A percentile compares a stretch with the other conserved stretches of the same genome.
phyloP scores from a whole-genome alignment of 2,888 invertebrate species.

The Carpatolechia fugitivella region DNA sequence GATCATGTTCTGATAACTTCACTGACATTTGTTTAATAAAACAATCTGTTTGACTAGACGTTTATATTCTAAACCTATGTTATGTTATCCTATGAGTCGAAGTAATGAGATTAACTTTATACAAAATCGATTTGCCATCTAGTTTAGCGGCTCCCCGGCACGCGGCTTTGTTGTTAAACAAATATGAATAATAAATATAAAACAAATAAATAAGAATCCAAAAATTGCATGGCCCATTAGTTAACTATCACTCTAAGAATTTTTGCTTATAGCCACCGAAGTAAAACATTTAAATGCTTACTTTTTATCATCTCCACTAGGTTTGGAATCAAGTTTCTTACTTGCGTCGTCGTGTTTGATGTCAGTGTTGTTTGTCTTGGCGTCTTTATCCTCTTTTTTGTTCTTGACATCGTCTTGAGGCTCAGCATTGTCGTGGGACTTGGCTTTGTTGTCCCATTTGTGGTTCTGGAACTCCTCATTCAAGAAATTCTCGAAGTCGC shows the following conservation, averaged over 20 bases:
- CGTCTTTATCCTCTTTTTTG: slow-evolving; percentile 49
- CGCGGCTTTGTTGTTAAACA: slow-evolving; percentile 32
- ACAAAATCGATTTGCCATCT: slow-evolving; percentile 14
- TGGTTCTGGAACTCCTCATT: slow-evolving; percentile 60
- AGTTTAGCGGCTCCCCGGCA: slow-evolving; percentile 5
- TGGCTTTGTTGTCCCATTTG: slow-evolving; percentile 55
- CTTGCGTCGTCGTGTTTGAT: slow-evolving; percentile 43
- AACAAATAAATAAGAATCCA: slow-evolving; percentile 48
- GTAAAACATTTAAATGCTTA: slow-evolving; percentile 26
- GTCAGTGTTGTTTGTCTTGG: slow-evolving; percentile 37
- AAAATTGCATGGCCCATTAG: slow-evolving; percentile 24
- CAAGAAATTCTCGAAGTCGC: slow-evolving; percentile 67
- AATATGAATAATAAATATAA: slow-evolving; percentile 43
- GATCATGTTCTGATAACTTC: slow-evolving; percentile 72
- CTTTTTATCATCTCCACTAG: slow-evolving; percentile 46
- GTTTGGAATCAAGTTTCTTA: slow-evolving; percentile 46
- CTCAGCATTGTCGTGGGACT: slow-evolving; percentile 44
- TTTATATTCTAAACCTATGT: slow-evolving; percentile 34
- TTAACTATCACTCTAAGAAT: slow-evolving; percentile 8
- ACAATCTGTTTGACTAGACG: slow-evolving; percentile 60
- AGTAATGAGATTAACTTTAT: slow-evolving; percentile 1
- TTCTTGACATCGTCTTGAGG: slow-evolving; percentile 30
- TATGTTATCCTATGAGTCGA: slow-evolving; percentile 34
- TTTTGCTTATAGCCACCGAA: slow-evolving; percentile 15
- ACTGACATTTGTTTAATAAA: slow-evolving; percentile 70